phyloP scores from a whole-genome alignment of 2,113 vertebrate genomes.

The Tricholaema leucomelas region DNA sequence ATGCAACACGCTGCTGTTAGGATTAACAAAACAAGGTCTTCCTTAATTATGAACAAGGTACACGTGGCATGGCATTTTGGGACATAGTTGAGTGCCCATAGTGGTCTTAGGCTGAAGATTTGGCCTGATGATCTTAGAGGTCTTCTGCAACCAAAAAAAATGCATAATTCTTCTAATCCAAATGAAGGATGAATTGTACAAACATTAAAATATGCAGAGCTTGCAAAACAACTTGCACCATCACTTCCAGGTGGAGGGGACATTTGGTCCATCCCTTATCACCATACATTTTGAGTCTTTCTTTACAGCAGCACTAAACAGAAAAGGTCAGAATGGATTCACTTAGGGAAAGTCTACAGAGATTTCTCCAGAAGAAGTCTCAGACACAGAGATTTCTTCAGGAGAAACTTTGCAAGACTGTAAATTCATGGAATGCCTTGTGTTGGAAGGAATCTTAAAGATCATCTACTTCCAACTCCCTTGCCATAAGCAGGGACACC shows the following conservation, averaged over 20 bases:
- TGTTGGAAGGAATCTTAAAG: too few species aligned
- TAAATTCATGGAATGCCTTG: too few species aligned
- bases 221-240: background rate
- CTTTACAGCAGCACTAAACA: background rate
- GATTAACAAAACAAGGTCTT: too few species aligned
- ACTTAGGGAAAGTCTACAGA: background rate
- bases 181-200: background rate
- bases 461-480: too few species aligned
- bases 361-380: too few species aligned
- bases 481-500: too few species aligned
- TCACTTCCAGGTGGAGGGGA: background rate
- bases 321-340: background rate
- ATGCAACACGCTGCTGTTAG: background rate
- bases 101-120: too few species aligned
- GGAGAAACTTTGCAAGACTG: background rate
- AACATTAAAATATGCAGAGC: background rate
- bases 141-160: too few species aligned
- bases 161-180: background rate
- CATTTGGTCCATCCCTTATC: background rate
- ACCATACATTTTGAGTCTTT: accelerated
- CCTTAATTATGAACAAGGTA: too few species aligned
- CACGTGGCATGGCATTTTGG: too few species aligned
- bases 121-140: too few species aligned
- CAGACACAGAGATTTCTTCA: background rate
- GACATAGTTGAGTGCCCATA: background rate